Conservation (phyloP, 2,888 invertebrate species). For the Orthosia incerta region DNA sequence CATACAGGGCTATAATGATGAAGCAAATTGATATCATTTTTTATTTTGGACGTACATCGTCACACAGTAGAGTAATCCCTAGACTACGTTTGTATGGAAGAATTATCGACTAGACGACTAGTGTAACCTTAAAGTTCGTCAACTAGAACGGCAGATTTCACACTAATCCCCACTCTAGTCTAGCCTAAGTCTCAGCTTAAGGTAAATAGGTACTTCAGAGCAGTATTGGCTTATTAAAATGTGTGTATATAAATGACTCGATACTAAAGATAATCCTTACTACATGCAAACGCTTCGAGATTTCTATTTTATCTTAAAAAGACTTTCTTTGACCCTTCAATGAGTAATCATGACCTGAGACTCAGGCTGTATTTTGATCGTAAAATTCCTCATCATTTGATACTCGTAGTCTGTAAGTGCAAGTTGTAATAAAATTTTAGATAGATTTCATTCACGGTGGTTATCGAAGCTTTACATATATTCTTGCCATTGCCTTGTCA, state of each 20-base stretch:
- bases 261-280: constrained; percentile 40
- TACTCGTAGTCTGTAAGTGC: constrained; percentile 23
- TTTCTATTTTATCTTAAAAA: constrained; percentile 43
- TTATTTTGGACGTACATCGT: no score
- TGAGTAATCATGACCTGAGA: constrained; percentile 35
- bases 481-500: no score
- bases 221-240: constrained; percentile 34
- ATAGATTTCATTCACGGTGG: neutral
- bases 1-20: no score
- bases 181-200: constrained; percentile 1
- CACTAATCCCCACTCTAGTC: constrained; percentile 11
- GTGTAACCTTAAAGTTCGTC: neutral
- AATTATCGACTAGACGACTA: no score
- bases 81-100: no score
- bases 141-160: constrained; percentile 5
- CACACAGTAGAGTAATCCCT: no score
- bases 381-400: constrained; percentile 40
- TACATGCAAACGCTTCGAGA: constrained; percentile 1
- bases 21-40: no score
- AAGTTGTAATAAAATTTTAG: constrained; percentile 18
- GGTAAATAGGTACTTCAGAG: neutral
- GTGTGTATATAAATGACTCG: constrained; percentile 19
- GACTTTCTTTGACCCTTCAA: constrained; percentile 58
- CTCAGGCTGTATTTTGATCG: constrained; percentile 24
- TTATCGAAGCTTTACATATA: neutral